Percentiles rank a stretch among this genome's conserved stretches.
Conservation (phyloP, 2,113 vertebrate genomes). For the Oreochromis niloticus region DNA sequence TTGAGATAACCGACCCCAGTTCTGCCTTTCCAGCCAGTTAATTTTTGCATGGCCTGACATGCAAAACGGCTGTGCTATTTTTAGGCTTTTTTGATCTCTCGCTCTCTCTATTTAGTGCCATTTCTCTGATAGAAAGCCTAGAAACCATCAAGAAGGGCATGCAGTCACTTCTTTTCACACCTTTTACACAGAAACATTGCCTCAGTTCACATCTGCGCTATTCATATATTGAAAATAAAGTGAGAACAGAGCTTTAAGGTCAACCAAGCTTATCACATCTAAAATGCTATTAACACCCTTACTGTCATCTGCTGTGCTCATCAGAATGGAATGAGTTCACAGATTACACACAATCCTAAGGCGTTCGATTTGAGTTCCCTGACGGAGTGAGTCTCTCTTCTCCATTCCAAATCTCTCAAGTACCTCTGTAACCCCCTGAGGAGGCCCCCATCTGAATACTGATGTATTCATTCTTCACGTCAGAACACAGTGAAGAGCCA, state of each 20-base stretch:
- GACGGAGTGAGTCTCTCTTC: background rate
- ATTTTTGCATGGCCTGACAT: background rate
- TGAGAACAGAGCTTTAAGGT: slow-evolving; percentile 24
- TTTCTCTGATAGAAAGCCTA: background rate
- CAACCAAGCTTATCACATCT: slow-evolving; percentile 41
- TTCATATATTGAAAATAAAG: slow-evolving; percentile 20
- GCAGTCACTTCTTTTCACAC: background rate
- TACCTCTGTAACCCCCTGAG: slow-evolving; percentile 42
- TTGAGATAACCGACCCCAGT: background rate
- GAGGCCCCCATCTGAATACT: slow-evolving; percentile 57
- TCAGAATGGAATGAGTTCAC: slow-evolving; percentile 47
- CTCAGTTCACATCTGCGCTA: background rate
- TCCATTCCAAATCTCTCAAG: slow-evolving; percentile 38
- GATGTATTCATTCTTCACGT: slow-evolving; percentile 52
- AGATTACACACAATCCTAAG: slow-evolving; percentile 34
- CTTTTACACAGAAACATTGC: background rate
- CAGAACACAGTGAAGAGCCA: slow-evolving; percentile 34
- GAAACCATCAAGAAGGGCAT: background rate
- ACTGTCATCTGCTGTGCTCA: slow-evolving; percentile 27
- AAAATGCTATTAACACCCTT: slow-evolving; percentile 32
- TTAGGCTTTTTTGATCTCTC: background rate
- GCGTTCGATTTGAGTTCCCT: slow-evolving; percentile 13
- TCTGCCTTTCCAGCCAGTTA: background rate
- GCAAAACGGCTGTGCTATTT: slow-evolving; percentile 4
- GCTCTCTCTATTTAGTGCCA: background rate